phyloP scores from a whole-genome alignment of 2,888 invertebrate genomes.

The Ochropleura leucogaster region DNA sequence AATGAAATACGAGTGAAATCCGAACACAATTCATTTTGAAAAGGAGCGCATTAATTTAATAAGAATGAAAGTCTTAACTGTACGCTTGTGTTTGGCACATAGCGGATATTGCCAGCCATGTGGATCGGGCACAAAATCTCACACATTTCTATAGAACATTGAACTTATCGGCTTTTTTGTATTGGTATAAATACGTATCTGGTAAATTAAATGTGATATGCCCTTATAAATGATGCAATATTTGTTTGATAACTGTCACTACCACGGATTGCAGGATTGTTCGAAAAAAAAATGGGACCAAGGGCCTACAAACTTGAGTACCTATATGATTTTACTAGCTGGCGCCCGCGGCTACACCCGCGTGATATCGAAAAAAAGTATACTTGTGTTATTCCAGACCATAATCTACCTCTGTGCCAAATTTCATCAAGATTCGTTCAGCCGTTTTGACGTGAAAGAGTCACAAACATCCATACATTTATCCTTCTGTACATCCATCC shows the following conservation, averaged over 20 bases:
- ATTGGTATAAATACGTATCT: constrained; percentile 14
- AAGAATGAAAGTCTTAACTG: constrained; percentile 55
- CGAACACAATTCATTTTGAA: constrained; percentile 29
- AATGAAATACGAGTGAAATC: constrained; percentile 31
- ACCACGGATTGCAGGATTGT: too few species aligned
- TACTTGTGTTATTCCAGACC: too few species aligned
- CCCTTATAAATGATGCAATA: constrained; percentile 13
- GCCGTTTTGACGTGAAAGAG: too few species aligned
- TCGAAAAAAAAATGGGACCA: too few species aligned
- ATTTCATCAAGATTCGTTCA: too few species aligned
- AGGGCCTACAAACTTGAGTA: too few species aligned
- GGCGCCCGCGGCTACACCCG: too few species aligned
- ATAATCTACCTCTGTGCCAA: too few species aligned
- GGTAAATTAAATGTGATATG: constrained; percentile 7
- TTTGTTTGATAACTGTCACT: background rate
- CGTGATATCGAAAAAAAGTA: too few species aligned
- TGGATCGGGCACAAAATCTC: constrained; percentile 40
- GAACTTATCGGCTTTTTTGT: constrained; percentile 11
- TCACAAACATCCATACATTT: too few species aligned
- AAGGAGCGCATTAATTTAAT: constrained; percentile 63
- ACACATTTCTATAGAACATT: constrained; percentile 29
- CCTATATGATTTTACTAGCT: too few species aligned
- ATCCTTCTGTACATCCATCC: too few species aligned
- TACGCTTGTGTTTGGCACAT: constrained; percentile 44
- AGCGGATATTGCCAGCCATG: constrained; percentile 60